These are phyloP conservation scores for Riparia riparia DNA, from an alignment of 2,113 vertebrate genomes.

Conservation along the genomic window DNA sequence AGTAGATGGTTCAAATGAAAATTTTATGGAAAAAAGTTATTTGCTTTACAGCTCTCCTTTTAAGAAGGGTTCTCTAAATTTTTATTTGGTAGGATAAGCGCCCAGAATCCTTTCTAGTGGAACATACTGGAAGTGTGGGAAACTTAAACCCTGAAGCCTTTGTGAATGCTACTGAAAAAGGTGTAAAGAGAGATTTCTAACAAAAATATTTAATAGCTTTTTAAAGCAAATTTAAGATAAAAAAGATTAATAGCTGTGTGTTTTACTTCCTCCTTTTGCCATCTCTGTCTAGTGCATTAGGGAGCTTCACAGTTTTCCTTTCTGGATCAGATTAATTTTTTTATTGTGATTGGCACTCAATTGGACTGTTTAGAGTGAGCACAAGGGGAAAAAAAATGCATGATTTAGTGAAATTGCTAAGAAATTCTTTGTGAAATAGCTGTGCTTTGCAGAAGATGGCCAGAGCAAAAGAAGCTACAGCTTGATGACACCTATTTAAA, in stretches of 20 bases:
- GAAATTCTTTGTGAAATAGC: neutral
- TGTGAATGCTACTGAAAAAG: neutral
- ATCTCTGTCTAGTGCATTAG: neutral
- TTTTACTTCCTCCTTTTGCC: neutral
- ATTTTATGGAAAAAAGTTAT: neutral
- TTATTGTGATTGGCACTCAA: neutral
- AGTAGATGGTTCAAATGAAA: neutral
- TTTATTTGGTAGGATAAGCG: neutral
- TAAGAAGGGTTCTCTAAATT: neutral
- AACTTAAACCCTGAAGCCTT: neutral
- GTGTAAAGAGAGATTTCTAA: neutral
- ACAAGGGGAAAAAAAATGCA: neutral
- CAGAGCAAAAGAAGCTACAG: neutral
- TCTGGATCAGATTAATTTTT: neutral
- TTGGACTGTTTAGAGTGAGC: neutral
- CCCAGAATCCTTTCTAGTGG: neutral
- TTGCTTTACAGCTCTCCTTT: neutral
- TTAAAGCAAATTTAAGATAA: neutral
- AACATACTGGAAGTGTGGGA: neutral
- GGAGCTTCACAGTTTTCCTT: neutral
- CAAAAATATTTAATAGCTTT: neutral
- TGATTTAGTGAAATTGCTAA: neutral
- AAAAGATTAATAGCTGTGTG: neutral
- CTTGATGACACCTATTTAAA: neutral
- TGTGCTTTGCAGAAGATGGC: neutral